Base-by-base conservation (phyloP, 2,888 invertebrate genomes). In the Ochlodes sylvanus region DNA sequence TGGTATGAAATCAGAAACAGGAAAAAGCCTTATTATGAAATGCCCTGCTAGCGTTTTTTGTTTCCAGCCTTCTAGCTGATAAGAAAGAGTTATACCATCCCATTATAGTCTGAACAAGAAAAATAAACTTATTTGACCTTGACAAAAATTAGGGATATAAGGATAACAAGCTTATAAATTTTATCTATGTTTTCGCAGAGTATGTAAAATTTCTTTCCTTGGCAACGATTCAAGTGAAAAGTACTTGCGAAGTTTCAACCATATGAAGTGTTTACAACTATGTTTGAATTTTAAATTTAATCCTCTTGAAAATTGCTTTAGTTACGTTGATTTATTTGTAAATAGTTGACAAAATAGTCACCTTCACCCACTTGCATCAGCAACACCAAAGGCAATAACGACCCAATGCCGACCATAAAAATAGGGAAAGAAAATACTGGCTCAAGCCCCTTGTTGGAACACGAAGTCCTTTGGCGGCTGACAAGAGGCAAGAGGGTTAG, bases 161-260 rank as follows among this genome's bases (percentile, higher is more conserved):
- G 34, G 55, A 55, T 55, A 55, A 55, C 55, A 34, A 32, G 32
- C 6, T 27, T 6, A 55, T 55, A 55, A 55, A 55, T 55, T 55
- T n/a, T 15, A n/a, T 27, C n/a, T 32, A 55, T 32, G 14, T 52
- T 19, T 52, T 21, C 21, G 52, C 52, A 12, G 14, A 21, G 14
- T 47, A 47, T 15, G 15, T 17, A 47, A 47, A 47, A 32, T 55
- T 34, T 7, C 55, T 55, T 55, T 14, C 55, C 55, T 55, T 55
- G 55, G 55, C 55, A 34, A 7, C n/a, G 15, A 9, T 32, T 55
- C 55, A 55, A 55, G n/a, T 32, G 14, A 32, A 21, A 52, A 52
- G 21, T 38, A 38, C 10, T 21, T 14, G 21, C 21, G 3, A 52
- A 21, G 19, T 52, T 52, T 52, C 1, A 17, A 47, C 15, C 44